A percentile compares a stretch with the other conserved stretches of the same genome.
Conservation (phyloP, 2,113 vertebrate species). For the Chlorodrepanis virens region DNA sequence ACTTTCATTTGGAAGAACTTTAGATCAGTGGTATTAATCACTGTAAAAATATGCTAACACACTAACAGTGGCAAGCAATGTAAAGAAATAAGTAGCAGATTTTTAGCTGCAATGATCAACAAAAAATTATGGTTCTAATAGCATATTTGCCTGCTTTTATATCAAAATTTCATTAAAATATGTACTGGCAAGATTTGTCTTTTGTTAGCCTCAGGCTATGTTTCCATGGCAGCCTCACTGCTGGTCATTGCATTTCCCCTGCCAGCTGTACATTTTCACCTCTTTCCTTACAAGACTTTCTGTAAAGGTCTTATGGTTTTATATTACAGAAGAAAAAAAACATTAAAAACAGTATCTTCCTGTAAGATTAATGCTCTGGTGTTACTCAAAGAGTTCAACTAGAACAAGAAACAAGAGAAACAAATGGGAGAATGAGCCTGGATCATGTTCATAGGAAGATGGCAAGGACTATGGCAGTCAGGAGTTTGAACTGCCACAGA, state of each 20-base stretch:
- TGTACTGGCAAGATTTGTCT: not conserved
- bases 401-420: not conserved
- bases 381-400: not conserved
- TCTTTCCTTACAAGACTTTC: not conserved
- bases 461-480: not conserved
- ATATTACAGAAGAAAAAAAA: not conserved
- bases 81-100: not conserved
- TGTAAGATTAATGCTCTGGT: not conserved
- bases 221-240: conserved; percentile 5
- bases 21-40: not conserved
- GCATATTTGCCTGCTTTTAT: not conserved
- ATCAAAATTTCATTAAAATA: not conserved
- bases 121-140: not conserved
- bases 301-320: not conserved
- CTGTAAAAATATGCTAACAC: not conserved
- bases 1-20: not conserved
- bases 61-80: not conserved
- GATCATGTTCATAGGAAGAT: not conserved
- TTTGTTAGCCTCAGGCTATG: not conserved
- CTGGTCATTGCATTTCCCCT: not conserved
- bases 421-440: not conserved
- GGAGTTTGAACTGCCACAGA: not conserved
- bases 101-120: not conserved
- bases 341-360: not conserved
- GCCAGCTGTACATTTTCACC: not conserved